phyloP scores from a whole-genome alignment of 2,113 vertebrate species.

The Boulengeromyrus knoepffleri region DNA sequence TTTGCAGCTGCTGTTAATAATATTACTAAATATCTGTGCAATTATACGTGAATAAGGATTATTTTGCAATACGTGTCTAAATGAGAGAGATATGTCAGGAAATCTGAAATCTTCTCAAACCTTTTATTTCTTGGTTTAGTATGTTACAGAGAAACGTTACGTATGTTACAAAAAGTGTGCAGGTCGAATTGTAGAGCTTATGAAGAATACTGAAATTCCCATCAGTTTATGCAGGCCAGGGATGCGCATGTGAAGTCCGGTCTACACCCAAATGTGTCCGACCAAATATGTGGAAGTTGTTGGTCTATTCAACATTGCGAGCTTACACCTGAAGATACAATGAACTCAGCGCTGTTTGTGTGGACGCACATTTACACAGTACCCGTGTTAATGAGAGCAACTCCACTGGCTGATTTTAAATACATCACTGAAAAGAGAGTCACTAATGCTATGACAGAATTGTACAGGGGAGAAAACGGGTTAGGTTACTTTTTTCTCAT shows the following conservation, averaged over 20 bases:
- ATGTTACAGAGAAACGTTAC: slow-evolving; percentile 42
- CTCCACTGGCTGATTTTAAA: neutral
- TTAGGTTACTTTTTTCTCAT: neutral
- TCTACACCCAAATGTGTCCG: neutral
- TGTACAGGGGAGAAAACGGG: neutral
- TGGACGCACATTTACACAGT: neutral
- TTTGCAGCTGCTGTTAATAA: neutral
- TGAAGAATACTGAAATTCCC: neutral
- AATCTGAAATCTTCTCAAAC: slow-evolving; percentile 69
- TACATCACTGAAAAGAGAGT: neutral
- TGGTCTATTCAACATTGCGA: neutral
- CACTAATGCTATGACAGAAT: neutral
- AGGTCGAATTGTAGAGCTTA: slow-evolving; percentile 38
- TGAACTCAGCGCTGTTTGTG: neutral
- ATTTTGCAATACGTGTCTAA: neutral
- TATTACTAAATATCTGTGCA: neutral
- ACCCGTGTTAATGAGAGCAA: neutral
- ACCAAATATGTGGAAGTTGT: neutral
- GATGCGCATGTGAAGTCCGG: slow-evolving; percentile 2
- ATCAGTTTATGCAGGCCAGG: neutral
- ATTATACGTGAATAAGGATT: neutral
- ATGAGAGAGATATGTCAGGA: neutral
- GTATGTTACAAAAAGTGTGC: slow-evolving; percentile 64
- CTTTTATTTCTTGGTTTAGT: slow-evolving; percentile 74
- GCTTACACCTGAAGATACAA: neutral